A percentile compares a stretch with the other conserved stretches of the same genome.
Conservation (phyloP, 2,113 vertebrate species). For the Daphoenositta chrysoptera region DNA sequence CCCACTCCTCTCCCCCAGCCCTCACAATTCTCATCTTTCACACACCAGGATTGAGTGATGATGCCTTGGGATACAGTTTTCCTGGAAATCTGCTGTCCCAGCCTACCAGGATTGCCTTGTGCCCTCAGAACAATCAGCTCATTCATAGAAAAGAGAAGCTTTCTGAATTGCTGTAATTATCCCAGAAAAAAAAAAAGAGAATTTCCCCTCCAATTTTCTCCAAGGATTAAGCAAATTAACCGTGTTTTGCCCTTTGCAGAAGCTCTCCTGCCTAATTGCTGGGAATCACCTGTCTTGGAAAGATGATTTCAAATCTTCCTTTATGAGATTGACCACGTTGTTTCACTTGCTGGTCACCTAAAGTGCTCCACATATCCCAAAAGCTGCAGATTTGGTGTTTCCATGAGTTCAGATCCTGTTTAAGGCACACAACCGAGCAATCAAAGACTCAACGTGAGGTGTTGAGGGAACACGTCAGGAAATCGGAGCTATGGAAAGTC, state of each 20-base stretch:
- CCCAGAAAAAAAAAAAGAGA: neutral
- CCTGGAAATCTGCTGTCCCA: neutral
- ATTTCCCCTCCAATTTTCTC: neutral
- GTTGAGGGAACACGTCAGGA: neutral
- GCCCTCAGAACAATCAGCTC: neutral
- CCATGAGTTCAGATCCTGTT: neutral
- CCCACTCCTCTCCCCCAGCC: neutral
- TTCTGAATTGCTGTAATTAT: neutral
- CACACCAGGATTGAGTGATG: neutral
- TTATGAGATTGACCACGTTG: rapidly evolving
- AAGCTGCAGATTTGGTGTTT: neutral
- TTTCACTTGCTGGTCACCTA: rapidly evolving
- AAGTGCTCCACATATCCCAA: rapidly evolving
- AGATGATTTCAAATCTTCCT: neutral
- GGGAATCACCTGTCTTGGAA: neutral
- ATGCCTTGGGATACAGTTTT: neutral
- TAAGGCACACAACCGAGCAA: neutral
- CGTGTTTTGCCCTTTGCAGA: neutral
- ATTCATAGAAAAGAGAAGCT: neutral
- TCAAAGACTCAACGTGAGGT: rapidly evolving
- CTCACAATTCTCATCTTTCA: neutral
- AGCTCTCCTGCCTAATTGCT: neutral
- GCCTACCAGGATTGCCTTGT: neutral
- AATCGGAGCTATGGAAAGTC: neutral
- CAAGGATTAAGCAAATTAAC: neutral